These are phyloP conservation scores for Arrhopalites spinosus DNA, from an alignment of 2,888 invertebrate species.

Conservation along the genomic window DNA sequence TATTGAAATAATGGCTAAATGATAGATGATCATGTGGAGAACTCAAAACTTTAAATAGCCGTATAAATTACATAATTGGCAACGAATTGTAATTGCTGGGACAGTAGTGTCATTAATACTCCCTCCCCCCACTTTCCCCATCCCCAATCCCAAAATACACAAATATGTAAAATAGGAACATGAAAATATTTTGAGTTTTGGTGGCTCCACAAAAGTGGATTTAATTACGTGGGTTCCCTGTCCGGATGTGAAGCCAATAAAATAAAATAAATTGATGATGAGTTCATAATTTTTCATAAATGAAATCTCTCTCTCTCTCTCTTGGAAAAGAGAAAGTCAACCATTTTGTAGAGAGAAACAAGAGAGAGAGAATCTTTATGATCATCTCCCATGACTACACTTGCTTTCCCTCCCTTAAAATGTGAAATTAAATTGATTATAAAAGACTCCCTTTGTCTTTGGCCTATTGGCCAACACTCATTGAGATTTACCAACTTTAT, in stretches of 20 bases:
- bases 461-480: too few relatives aligned
- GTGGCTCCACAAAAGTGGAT: constrained; percentile 12
- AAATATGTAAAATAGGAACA: background rate
- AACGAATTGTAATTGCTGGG: background rate
- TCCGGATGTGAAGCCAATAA: constrained; percentile 35
- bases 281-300: background rate
- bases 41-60: background rate
- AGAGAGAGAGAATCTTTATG: too few relatives aligned
- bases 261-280: constrained; percentile 31
- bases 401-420: too few relatives aligned
- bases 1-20: too few relatives aligned
- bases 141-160: too few relatives aligned
- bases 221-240: constrained; percentile 30
- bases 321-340: background rate
- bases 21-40: too few relatives aligned
- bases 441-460: too few relatives aligned
- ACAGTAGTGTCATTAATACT: constrained; percentile 13
- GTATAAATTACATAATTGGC: constrained; percentile 1
- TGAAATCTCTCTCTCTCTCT: too few relatives aligned
- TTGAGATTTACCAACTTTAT: too few relatives aligned
- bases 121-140: too few relatives aligned
- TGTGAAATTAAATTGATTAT: too few relatives aligned
- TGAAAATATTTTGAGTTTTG: constrained; percentile 8
- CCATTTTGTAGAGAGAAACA: background rate
- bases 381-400: too few relatives aligned